phyloP scores from a whole-genome alignment of 2,797 vertebrate genomes.

The Intellagama lesueurii region DNA sequence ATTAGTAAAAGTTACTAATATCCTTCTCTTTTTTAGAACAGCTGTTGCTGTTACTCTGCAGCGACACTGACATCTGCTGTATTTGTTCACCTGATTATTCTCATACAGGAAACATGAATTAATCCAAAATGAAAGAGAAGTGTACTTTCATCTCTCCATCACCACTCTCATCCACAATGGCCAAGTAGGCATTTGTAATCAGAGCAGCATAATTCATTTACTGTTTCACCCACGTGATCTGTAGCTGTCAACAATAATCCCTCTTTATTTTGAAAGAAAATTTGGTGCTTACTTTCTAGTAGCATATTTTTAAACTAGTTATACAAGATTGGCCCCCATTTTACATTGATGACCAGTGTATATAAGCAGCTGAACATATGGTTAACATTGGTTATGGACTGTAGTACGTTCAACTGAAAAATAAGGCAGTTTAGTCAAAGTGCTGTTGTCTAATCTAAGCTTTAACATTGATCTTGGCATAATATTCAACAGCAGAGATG shows the following conservation, averaged over 20 bases:
- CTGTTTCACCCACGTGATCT: not conserved
- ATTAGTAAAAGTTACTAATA: not conserved
- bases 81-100: constrained; percentile 45
- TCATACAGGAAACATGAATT: constrained; percentile 43
- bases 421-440: not conserved
- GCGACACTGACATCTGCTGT: constrained; percentile 57
- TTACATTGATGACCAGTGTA: not conserved
- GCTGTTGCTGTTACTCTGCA: not conserved
- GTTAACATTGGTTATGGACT: not conserved
- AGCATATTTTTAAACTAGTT: not conserved
- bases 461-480: not conserved
- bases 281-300: not conserved
- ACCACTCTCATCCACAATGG: constrained; percentile 50
- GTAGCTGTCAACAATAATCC: not conserved
- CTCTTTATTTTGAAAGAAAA: not conserved
- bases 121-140: constrained; percentile 49
- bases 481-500: not conserved
- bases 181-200: constrained; percentile 48
- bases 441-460: not conserved
- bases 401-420: not conserved
- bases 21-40: not conserved
- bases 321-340: not conserved
- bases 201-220: constrained; percentile 31
- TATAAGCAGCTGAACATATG: not conserved
- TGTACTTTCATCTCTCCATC: constrained; percentile 41